A percentile compares a stretch with the other conserved stretches of the same genome.
phyloP scores from a whole-genome alignment of 2,888 invertebrate species.

The Argyra leucocephala region DNA sequence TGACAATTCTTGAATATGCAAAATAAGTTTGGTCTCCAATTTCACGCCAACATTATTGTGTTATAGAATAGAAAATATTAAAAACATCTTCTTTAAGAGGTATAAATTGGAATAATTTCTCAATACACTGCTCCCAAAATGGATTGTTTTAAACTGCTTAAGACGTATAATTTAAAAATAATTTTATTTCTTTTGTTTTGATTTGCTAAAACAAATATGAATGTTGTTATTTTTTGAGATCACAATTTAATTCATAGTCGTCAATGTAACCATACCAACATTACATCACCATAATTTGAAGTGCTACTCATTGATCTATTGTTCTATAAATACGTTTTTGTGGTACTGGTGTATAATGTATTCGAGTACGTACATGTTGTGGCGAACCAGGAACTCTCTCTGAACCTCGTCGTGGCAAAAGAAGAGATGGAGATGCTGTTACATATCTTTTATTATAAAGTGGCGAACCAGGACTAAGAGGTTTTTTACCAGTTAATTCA shows the following conservation, averaged over 20 bases:
- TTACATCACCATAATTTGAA: conserved; percentile 45
- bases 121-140: too few relatives aligned
- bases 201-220: too few relatives aligned
- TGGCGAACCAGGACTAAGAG: conserved; percentile 45
- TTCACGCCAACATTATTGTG: too few relatives aligned
- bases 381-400: conserved; percentile 65
- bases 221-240: not conserved
- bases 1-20: too few relatives aligned
- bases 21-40: too few relatives aligned
- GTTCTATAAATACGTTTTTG: conserved; percentile 48
- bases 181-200: too few relatives aligned
- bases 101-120: too few relatives aligned
- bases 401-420: conserved; percentile 50
- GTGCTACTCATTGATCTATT: conserved; percentile 44
- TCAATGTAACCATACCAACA: conserved; percentile 43
- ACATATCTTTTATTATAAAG: conserved; percentile 32
- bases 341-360: conserved; percentile 52
- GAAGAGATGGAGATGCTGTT: conserved; percentile 45
- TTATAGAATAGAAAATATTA: too few relatives aligned
- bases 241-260: conserved; percentile 23
- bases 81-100: too few relatives aligned
- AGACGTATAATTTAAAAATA: too few relatives aligned
- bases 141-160: too few relatives aligned
- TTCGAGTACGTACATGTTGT: conserved; percentile 54
- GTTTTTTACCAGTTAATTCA: conserved; percentile 43